phyloP scores from a whole-genome alignment of 2,888 invertebrate genomes.

The Cheiracanthium punctorium region DNA sequence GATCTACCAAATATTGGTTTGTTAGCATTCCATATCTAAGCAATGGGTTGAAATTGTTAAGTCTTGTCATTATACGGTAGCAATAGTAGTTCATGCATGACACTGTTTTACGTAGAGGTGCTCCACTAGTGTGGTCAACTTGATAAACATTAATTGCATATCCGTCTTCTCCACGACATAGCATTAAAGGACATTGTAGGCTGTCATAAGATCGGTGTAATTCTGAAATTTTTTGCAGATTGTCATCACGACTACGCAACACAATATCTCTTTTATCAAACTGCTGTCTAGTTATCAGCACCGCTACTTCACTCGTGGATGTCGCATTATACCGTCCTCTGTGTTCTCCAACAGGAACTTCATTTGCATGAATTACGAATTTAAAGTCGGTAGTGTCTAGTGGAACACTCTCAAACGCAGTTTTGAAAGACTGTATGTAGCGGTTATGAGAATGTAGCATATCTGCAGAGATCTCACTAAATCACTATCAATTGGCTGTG shows the following conservation, averaged over 20 bases:
- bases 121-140: neutral
- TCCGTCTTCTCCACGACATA: constrained; percentile 5
- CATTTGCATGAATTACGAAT: neutral
- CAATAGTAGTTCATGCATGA: neutral
- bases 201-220: neutral
- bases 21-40: neutral
- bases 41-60: neutral
- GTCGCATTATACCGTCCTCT: neutral
- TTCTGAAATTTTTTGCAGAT: neutral
- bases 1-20: constrained; percentile 71
- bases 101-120: neutral
- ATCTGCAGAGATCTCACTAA: too few species aligned
- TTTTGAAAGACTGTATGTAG: neutral
- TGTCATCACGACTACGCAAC: neutral
- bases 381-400: neutral
- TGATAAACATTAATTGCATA: neutral
- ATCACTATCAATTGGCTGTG: too few species aligned
- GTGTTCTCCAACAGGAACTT: neutral
- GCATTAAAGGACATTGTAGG: neutral
- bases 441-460: neutral
- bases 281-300: neutral
- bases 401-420: neutral
- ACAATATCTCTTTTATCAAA: neutral
- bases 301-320: neutral
- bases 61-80: neutral